Percentiles rank a stretch among this genome's conserved stretches.
Conservation (phyloP, 2,797 vertebrate species). For the Sebastes steindachneri region DNA sequence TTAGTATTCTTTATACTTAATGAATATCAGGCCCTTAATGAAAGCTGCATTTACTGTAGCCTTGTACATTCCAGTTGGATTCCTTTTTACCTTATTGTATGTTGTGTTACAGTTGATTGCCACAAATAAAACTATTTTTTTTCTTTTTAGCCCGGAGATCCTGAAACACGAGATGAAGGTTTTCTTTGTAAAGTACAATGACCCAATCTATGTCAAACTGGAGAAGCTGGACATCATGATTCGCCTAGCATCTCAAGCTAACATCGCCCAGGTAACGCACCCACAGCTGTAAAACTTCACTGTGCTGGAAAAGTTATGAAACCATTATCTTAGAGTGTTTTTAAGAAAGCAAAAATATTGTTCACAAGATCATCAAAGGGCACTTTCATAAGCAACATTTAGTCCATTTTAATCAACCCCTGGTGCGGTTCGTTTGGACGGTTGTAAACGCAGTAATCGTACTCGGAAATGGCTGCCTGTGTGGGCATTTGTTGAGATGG, state of each 20-base stretch:
- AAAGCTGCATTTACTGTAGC: neutral
- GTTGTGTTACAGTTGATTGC: neutral
- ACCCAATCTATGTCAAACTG: conserved; percentile 98
- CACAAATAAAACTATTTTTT: neutral
- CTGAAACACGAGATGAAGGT: conserved; percentile 99
- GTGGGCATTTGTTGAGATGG: too few species aligned
- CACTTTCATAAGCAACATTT: too few species aligned
- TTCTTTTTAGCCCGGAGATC: conserved; percentile 89
- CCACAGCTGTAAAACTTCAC: neutral
- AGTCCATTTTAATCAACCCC: too few species aligned
- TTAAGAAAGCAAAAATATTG: neutral
- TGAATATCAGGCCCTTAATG: neutral
- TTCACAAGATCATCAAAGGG: neutral
- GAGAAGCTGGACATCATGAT: conserved; percentile 99
- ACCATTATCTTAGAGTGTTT: neutral
- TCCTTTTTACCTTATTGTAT: neutral
- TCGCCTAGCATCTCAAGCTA: conserved; percentile 97
- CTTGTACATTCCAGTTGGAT: neutral
- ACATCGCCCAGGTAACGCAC: conserved; percentile 92
- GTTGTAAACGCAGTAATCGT: too few species aligned
- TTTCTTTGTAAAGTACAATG: conserved; percentile 98
- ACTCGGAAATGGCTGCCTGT: too few species aligned
- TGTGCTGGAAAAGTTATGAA: neutral
- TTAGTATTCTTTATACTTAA: neutral
- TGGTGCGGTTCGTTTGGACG: too few species aligned